Conservation (phyloP, 2,888 invertebrate species). For the Ametastegia equiseti region DNA sequence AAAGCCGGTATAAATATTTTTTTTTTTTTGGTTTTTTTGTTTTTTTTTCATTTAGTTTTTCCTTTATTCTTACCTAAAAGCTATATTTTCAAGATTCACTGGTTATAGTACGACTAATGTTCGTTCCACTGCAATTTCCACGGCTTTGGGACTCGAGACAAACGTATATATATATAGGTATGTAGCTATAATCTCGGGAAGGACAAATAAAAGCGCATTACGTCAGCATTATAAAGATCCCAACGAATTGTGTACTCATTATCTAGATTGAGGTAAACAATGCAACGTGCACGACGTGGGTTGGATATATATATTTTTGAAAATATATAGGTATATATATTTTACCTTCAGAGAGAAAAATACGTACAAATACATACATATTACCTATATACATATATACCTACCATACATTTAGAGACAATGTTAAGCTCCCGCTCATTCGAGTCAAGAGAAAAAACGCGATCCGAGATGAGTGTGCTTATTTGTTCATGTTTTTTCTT, state of each 20-base stretch:
- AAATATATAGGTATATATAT: too few species aligned
- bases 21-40: neutral
- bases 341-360: neutral
- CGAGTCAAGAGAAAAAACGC: neutral
- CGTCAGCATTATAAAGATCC: slow-evolving; percentile 9
- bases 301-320: slow-evolving; percentile 3
- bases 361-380: neutral
- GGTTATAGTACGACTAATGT: neutral
- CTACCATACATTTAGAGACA: neutral
- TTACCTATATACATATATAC: neutral
- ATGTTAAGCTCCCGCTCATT: neutral
- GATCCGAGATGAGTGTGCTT: neutral
- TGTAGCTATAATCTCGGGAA: neutral
- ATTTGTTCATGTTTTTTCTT: too few species aligned
- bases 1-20: slow-evolving; percentile 1
- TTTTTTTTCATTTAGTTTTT: neutral
- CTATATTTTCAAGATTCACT: neutral
- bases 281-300: slow-evolving; percentile 2
- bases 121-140: neutral
- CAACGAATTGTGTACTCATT: slow-evolving; percentile 18
- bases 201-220: neutral
- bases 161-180: too few species aligned
- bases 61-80: too few species aligned
- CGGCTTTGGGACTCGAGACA: neutral
- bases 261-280: slow-evolving; percentile 20